Evolutionary conservation across 2,888 invertebrate genomes (phyloP).

Genomic region (Cyaniris semiargus): DNA sequence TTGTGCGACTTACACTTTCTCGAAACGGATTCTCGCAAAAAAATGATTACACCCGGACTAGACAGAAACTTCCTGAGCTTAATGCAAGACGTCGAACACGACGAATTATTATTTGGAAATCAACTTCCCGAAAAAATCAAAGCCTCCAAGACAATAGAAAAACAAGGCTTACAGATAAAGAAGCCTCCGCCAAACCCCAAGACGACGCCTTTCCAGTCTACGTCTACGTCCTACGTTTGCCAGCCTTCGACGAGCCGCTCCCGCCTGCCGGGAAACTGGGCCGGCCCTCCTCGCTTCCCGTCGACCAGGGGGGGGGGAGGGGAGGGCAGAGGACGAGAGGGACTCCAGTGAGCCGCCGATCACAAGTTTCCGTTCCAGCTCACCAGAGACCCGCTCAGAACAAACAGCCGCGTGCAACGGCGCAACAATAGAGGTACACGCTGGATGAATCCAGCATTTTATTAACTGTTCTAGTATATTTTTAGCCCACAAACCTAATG

Average conservation of each 20-base stretch:
- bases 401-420: not conserved
- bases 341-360: not conserved
- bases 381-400: not conserved
- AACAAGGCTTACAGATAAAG: conserved; percentile 6
- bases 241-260: too few relatives aligned
- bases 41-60: not conserved
- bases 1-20: not conserved
- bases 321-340: conserved; percentile 1
- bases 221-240: too few relatives aligned
- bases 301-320: conserved; percentile 29
- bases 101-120: conserved; percentile 3
- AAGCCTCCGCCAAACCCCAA: not conserved
- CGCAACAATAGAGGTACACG: conserved; percentile 7
- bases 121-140: conserved; percentile 24
- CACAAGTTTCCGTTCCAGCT: not conserved
- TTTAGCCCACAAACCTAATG: too few relatives aligned
- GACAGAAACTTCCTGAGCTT: not conserved
- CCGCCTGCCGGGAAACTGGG: conserved; percentile 19
- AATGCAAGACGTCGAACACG: conserved; percentile 8
- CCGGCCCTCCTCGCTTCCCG: conserved; percentile 22
- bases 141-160: conserved; percentile 6
- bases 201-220: not conserved
- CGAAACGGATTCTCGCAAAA: not conserved
- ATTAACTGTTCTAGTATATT: too few relatives aligned
- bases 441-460: not conserved